phyloP scores from a whole-genome alignment of 2,888 invertebrate species.

The Epinotia brunnichana region DNA sequence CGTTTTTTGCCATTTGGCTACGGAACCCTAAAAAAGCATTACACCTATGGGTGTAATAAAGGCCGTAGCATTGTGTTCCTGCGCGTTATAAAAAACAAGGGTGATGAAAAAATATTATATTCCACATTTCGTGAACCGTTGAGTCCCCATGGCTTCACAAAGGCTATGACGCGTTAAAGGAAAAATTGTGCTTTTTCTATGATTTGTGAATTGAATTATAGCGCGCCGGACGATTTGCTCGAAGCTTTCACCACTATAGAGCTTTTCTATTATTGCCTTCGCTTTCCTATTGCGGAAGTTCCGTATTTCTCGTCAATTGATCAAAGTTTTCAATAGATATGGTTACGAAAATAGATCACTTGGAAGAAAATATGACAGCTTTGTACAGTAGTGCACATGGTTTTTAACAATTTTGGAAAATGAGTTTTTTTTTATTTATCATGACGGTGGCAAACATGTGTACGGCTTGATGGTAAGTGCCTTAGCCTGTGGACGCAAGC shows the following conservation, averaged over 20 bases:
- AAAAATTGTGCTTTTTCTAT: constrained; percentile 41
- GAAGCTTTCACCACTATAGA: constrained; percentile 16
- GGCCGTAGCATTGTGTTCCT: too few species aligned
- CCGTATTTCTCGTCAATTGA: constrained; percentile 38
- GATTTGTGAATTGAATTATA: constrained; percentile 43
- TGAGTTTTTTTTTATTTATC: neutral
- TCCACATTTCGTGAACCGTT: constrained; percentile 15
- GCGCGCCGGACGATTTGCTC: constrained; percentile 37
- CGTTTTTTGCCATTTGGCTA: too few species aligned
- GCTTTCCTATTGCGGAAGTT: constrained; percentile 22
- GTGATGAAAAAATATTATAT: neutral
- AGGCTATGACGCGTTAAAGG: constrained; percentile 40
- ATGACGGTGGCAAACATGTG: too few species aligned
- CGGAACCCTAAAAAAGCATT: too few species aligned
- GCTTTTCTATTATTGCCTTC: constrained; percentile 32
- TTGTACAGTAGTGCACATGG: neutral
- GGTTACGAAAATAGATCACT: neutral
- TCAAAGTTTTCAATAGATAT: constrained; percentile 35
- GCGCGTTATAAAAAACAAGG: too few species aligned
- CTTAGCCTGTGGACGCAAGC: too few species aligned
- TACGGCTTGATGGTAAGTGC: too few species aligned
- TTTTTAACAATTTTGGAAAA: neutral
- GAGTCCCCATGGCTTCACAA: constrained; percentile 23
- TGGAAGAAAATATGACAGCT: neutral
- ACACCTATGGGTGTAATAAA: too few species aligned